These are phyloP conservation scores for Drosophila oshimai DNA, from an alignment of 1,140 invertebrate genomes.

Conservation along the genomic window DNA sequence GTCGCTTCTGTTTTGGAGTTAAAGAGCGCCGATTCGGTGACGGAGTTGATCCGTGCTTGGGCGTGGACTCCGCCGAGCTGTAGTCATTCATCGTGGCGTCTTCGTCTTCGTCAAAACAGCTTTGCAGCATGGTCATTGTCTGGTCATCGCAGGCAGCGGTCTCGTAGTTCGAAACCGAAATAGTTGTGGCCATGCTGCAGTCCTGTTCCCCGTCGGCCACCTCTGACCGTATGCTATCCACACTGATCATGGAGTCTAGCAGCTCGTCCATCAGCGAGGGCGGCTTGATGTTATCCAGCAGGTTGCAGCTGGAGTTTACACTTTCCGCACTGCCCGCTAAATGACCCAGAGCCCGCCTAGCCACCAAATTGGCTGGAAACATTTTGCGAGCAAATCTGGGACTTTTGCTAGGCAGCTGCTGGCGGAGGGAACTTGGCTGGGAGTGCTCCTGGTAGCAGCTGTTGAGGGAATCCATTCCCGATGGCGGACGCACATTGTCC, in stretches of 20 bases:
- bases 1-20: constrained; percentile 90
- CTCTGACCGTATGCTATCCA: constrained; percentile 92
- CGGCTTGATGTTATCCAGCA: constrained; percentile 90
- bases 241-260: constrained; percentile 91
- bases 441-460: constrained; percentile 66
- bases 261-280: constrained; percentile 91
- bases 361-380: constrained; percentile 86
- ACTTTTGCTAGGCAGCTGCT: constrained; percentile 71
- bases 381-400: constrained; percentile 85
- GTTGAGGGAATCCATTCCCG: constrained; percentile 85
- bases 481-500: constrained; percentile 90
- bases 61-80: constrained; percentile 89
- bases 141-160: constrained; percentile 84
- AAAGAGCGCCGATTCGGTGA: constrained; percentile 83
- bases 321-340: constrained; percentile 82
- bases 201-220: constrained; percentile 84
- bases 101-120: constrained; percentile 81
- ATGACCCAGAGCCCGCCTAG: constrained; percentile 86
- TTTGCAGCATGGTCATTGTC: constrained; percentile 83
- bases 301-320: constrained; percentile 84
- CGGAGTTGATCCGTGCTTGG: constrained; percentile 84
- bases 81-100: constrained; percentile 83
- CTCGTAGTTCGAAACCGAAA: constrained; percentile 78
- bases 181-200: constrained; percentile 71
- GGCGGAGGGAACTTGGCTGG: constrained; percentile 67